Conservation (phyloP, 2,797 vertebrate species). For the Valencia hispanica region DNA sequence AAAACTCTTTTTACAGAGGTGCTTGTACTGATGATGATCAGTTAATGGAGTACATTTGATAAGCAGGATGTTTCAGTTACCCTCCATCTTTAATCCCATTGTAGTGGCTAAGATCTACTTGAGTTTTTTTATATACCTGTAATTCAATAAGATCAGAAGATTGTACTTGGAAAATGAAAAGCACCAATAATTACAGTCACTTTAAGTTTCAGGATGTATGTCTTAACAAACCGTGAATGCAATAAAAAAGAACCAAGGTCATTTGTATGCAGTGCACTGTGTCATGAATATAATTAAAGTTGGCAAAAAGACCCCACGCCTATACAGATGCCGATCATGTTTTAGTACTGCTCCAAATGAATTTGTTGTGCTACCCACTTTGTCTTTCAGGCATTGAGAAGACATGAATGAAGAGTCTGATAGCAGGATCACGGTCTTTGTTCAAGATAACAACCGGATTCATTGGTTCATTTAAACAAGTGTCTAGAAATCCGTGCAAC, state of each 20-base stretch:
- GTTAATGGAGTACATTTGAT: not conserved
- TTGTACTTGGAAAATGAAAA: constrained; percentile 1
- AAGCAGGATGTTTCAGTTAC: not conserved
- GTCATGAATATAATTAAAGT: constrained; percentile 78
- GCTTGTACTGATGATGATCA: not conserved
- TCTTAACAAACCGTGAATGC: constrained; percentile 28
- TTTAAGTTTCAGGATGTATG: not conserved
- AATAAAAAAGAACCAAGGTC: constrained; percentile 55
- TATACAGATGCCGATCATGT: constrained; percentile 80
- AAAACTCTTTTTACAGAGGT: not conserved
- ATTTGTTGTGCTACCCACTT: constrained; percentile 82
- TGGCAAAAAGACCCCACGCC: constrained; percentile 67
- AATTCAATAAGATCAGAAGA: constrained; percentile 4
- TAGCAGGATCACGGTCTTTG: constrained; percentile 76
- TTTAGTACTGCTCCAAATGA: constrained; percentile 76
- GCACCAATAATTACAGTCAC: constrained; percentile 14
- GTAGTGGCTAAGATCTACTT: not conserved
- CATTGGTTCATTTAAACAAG: constrained; percentile 73
- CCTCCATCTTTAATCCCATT: not conserved
- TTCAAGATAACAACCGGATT: constrained; percentile 70
- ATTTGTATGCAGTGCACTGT: constrained; percentile 61
- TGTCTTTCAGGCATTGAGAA: constrained; percentile 74
- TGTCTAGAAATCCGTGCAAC: constrained; percentile 69
- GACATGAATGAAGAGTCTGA: constrained; percentile 78
- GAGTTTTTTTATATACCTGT: not conserved